Evolutionary conservation across 2,888 invertebrate species (phyloP).

Genomic region (Gastracanthus pulcherrimus): DNA sequence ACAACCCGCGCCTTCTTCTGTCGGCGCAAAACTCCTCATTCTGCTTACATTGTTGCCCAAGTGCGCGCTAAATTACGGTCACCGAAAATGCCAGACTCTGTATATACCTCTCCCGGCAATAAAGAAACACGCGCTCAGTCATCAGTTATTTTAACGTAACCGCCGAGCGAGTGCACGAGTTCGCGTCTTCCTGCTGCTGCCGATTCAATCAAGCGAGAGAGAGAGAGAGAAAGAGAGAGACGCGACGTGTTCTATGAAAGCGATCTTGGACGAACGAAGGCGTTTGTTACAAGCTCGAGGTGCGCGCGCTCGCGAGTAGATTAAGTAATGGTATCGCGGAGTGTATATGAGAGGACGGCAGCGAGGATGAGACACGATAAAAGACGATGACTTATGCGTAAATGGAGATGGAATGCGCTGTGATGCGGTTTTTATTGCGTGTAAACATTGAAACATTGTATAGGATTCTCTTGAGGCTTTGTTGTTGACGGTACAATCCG

Average conservation of each 20-base stretch:
- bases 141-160: constrained; percentile 9
- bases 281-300: neutral
- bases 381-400: neutral
- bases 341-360: neutral
- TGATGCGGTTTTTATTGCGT: too few species aligned
- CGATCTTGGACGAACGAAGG: neutral
- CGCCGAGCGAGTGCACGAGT: neutral
- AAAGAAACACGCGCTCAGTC: constrained; percentile 13
- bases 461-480: too few species aligned
- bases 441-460: neutral
- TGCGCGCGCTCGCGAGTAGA: neutral
- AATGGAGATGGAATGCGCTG: neutral
- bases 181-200: constrained; percentile 19
- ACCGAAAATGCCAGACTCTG: constrained; percentile 16
- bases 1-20: neutral
- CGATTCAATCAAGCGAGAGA: constrained; percentile 26
- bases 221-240: neutral
- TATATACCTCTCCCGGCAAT: neutral
- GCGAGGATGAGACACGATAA: too few species aligned
- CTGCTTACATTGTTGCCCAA: constrained; percentile 35
- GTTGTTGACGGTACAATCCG: too few species aligned
- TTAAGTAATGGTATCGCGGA: constrained; percentile 15
- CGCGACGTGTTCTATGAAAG: neutral
- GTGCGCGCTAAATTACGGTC: constrained; percentile 39
- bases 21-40: neutral